Percentiles rank a stretch among this genome's conserved stretches.
These are phyloP conservation scores for Nematolebias whitei DNA, from an alignment of 2,113 vertebrate genomes.

Conservation along the genomic window DNA sequence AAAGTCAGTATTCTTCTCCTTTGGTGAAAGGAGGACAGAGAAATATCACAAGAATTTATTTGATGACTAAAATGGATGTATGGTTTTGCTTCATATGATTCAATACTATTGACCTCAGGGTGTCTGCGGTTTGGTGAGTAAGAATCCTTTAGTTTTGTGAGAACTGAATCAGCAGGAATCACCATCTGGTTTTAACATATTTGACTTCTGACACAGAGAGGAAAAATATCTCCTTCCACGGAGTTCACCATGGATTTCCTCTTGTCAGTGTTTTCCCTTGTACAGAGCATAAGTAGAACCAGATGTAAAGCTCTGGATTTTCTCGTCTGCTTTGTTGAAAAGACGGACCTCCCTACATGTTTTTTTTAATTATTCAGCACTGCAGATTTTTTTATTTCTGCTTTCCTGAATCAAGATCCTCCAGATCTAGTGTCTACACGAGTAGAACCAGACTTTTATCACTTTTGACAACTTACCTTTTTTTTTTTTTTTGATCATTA, in stretches of 20 bases:
- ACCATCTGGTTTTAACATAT: conserved; percentile 70
- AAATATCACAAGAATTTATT: not conserved
- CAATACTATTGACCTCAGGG: not conserved
- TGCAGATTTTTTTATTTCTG: conserved; percentile 1
- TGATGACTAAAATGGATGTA: not conserved
- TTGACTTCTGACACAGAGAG: conserved; percentile 39
- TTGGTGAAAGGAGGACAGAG: not conserved
- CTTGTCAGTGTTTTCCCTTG: conserved; percentile 31
- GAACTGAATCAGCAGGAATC: conserved; percentile 24
- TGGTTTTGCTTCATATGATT: not conserved
- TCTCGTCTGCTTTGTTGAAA: conserved; percentile 15
- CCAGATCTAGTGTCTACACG: not conserved
- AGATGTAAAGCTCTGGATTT: conserved; percentile 58
- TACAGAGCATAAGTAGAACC: conserved; percentile 58
- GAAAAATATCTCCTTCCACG: conserved; percentile 35
- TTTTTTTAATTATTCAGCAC: conserved; percentile 25
- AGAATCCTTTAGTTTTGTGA: conserved; percentile 9
- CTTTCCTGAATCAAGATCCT: not conserved
- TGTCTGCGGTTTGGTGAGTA: not conserved
- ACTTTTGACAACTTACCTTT: not conserved
- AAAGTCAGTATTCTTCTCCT: not conserved
- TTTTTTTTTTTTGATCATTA: not conserved
- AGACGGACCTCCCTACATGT: conserved; percentile 42
- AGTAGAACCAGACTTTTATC: not conserved
- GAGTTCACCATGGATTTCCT: conserved; percentile 45